Evolutionary conservation across 2,113 vertebrate species (phyloP).

Genomic region (Leptobrachium ailaonicum): DNA sequence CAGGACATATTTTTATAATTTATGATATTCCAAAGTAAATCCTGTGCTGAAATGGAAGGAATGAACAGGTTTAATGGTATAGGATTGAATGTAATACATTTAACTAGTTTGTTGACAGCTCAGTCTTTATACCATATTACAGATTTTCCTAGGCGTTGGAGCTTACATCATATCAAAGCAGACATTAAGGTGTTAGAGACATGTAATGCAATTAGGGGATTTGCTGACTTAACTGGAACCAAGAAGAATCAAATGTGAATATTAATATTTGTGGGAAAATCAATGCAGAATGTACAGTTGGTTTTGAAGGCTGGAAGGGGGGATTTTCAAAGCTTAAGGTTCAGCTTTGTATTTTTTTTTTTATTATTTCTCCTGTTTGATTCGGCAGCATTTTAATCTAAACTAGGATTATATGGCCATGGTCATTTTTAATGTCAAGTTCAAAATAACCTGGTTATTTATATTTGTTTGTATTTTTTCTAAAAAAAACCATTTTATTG

Average conservation of each 20-base stretch:
- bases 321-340: constrained; percentile 44
- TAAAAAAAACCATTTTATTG: background rate
- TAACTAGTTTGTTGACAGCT: constrained; percentile 1
- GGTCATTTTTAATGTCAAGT: constrained; percentile 23
- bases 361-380: background rate
- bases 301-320: constrained; percentile 56
- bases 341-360: constrained; percentile 28
- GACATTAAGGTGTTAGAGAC: constrained; percentile 20
- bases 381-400: constrained; percentile 14
- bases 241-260: constrained; percentile 55
- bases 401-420: constrained; percentile 25
- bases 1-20: background rate
- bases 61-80: background rate
- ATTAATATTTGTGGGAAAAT: constrained; percentile 48
- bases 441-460: background rate
- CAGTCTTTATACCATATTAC: background rate
- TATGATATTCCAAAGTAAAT: no score
- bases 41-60: background rate
- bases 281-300: constrained; percentile 22
- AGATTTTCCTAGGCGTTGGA: constrained; percentile 13
- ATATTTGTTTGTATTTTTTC: no score
- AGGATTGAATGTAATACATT: constrained; percentile 3
- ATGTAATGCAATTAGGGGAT: constrained; percentile 55
- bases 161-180: constrained; percentile 22
- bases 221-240: constrained; percentile 53